Conservation (phyloP, 2,113 vertebrate species). For the Heterochromis multidens region DNA sequence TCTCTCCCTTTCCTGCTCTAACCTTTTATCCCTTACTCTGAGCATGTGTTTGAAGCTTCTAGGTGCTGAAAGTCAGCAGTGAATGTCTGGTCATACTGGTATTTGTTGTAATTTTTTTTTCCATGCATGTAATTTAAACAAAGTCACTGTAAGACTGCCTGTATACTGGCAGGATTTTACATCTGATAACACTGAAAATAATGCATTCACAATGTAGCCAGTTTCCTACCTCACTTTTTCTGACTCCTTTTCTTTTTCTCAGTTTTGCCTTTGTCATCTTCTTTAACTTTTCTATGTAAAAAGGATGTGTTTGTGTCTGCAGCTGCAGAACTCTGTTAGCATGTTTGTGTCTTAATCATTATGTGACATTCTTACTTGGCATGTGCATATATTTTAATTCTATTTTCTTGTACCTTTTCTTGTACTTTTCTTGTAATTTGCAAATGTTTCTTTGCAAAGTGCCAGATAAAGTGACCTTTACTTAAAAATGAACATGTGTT, state of each 20-base stretch:
- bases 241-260: background rate
- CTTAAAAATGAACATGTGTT: background rate
- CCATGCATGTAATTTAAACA: background rate
- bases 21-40: background rate
- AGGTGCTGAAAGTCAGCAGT: background rate
- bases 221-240: background rate
- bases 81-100: background rate
- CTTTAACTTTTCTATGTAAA: no score
- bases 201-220: background rate
- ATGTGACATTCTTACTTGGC: no score
- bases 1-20: background rate
- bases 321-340: no score
- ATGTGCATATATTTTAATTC: no score
- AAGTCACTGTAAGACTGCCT: background rate
- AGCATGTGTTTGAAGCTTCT: background rate
- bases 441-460: background rate
- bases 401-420: no score
- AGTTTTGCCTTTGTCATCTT: accelerated
- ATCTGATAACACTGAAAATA: background rate
- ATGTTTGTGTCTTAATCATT: no score
- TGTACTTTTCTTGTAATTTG: no score
- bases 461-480: background rate
- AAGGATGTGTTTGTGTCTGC: no score
- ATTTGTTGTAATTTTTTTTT: background rate
- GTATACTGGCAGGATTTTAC: background rate